Base-by-base conservation (phyloP, 1,140 invertebrate genomes). In the Musca domestica region DNA sequence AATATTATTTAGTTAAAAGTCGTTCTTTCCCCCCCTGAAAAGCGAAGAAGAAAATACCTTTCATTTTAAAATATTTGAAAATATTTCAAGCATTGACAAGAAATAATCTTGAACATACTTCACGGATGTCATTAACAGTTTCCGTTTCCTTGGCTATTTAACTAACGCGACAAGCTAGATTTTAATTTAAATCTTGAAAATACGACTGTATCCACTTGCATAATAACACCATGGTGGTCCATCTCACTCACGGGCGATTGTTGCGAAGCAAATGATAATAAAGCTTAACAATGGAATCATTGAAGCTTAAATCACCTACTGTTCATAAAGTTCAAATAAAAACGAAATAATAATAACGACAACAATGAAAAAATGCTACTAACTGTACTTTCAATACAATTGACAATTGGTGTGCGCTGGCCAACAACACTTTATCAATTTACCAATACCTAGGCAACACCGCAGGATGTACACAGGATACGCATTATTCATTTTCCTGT, bases 401-500 rank as follows among this genome's bases (percentile, higher is more conserved):
- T 41, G 34, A 2, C 10, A 12, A 7, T 5, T n/a, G n/a, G n/a
- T 41, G 34, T 41, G 10, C 12, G 10, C 34, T 61, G 56, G 17
- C 56, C 56, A 41, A 41, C 56, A 61, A 61, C 56, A 61, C 56
- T 61, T 61, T 61, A 61, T 61, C 56, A 61, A 61, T 61, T 61
- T 61, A 41, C 34, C 56, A 61, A 61, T 61, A 61, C 56, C 56
- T 34, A 25, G 56, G 56, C 17, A 61, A 61, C 56, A 61, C 56
- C 56, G 34, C 56, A 61, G 56, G 56, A 61, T 19, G 27, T 27
- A 41, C 34, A 41, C 34, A 41, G 34, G 34, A 41, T 41, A 41
- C 34, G 34, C 34, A 41, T 41, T 41, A 41, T 41, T 41, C 34
- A 41, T 41, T 41, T 41, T 41, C 34, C 34, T 41, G 34, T 41